Base-by-base conservation (phyloP, 2,797 vertebrate genomes). In the Mustela erminea region DNA sequence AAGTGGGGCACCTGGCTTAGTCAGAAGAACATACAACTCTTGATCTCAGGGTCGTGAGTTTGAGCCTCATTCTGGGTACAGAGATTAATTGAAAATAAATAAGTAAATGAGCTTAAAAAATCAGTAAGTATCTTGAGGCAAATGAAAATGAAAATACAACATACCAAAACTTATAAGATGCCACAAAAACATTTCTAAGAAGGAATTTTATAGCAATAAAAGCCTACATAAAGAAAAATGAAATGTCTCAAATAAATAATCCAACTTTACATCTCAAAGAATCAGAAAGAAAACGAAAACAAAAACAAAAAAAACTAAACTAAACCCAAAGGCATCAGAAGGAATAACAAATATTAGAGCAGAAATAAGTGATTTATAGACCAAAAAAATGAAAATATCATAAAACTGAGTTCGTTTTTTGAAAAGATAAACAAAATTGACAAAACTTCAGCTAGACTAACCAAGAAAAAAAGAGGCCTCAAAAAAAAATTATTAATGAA, bases 401-500 rank as follows among this genome's bases (percentile, higher is more conserved):
- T 52, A 32, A 85, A 85, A 78, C 17, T 54, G 20, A 68, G 29
- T 58, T 68, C 32, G 27, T 49, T 49, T 85, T 83, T 70, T 78
- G 23, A 20, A 2, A 60, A 66, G 15, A 46, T 84, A 56, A 62
- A 80, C 41, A 86, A 90, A 75, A 83, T 6, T 12, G 25, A 87
- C 20, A 92, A 95, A 54, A 2, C 20, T 38, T 82, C 32, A 88
- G 7, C 56, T 77, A 68, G 56, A 88, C 1, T 66, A 68, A 88
- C 13, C 18, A 66, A 83, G 38, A 75, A 92, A 94, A n/a, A 89
- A 43, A 46, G 56, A 92, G 46, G 18, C 0, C 38, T 46, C 18
- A 82, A 56, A 92, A 62, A 62, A 82, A 87, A 95, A 87, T 49
- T 74, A 75, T 82, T 82, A 92, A 81, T 32, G 4, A 82, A 85